Evolutionary conservation across 2,797 vertebrate genomes (phyloP).

Genomic region (Brachyrhaphis roseni): DNA sequence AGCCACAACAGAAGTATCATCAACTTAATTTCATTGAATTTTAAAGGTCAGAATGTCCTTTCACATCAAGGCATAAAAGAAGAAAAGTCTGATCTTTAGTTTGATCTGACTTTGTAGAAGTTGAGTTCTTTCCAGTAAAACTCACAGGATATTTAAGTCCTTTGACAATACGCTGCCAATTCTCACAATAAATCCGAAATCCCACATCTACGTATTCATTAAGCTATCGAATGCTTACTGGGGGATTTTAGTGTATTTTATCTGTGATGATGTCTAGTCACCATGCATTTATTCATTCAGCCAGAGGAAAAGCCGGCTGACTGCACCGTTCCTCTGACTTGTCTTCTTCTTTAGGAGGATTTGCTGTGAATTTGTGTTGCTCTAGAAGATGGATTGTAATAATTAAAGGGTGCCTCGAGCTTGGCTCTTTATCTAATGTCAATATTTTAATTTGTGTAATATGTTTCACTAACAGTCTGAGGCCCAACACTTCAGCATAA

Average conservation of each 20-base stretch:
- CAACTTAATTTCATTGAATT: background rate
- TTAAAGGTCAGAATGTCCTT: background rate
- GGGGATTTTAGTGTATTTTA: background rate
- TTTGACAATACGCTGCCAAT: background rate
- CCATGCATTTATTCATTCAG: background rate
- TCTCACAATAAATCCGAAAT: background rate
- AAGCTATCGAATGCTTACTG: background rate
- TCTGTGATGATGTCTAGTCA: background rate
- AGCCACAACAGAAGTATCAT: background rate
- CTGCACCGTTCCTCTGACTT: background rate
- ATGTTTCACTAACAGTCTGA: background rate
- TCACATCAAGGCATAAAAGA: background rate
- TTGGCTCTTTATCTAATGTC: slow-evolving; percentile 6
- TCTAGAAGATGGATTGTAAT: background rate
- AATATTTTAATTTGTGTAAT: slow-evolving; percentile 5
- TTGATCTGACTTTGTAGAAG: too few relatives aligned
- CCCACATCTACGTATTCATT: background rate
- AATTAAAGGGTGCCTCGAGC: background rate
- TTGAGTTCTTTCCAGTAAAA: too few relatives aligned
- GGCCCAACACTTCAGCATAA: background rate
- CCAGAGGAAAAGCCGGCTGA: background rate
- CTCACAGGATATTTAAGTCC: background rate
- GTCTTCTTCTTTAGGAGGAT: background rate
- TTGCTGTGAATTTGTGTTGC: background rate
- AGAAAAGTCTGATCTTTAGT: background rate